A percentile compares a stretch with the other conserved stretches of the same genome.
Conservation (phyloP, 2,888 invertebrate genomes). For the Rhyacophila evoluta region DNA sequence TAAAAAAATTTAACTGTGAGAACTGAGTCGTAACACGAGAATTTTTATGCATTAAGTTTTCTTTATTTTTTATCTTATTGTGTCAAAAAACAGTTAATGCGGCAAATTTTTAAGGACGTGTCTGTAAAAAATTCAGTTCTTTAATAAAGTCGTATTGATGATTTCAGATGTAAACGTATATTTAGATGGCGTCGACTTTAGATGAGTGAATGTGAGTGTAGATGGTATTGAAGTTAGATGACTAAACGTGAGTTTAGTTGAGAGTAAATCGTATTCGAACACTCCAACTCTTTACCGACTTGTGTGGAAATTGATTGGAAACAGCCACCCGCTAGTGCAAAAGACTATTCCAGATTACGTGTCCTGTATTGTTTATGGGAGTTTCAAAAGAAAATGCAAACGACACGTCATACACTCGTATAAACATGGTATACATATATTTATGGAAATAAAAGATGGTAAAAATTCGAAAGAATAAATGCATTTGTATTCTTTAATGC, state of each 20-base stretch:
- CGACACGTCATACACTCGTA: background rate
- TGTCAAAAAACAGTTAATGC: background rate
- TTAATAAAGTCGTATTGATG: background rate
- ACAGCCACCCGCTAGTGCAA: constrained; percentile 25
- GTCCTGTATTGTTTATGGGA: constrained; percentile 41
- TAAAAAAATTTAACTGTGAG: background rate
- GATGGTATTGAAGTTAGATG: too few species aligned
- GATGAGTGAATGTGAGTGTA: too few species aligned
- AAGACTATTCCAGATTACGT: constrained; percentile 40
- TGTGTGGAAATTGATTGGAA: constrained; percentile 40
- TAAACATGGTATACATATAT: too few species aligned
- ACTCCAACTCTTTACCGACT: background rate
- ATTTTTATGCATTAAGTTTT: background rate
- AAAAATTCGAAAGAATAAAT: too few species aligned
- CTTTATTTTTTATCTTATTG: background rate
- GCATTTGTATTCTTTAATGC: too few species aligned
- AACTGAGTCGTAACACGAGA: background rate
- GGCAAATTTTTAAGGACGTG: background rate
- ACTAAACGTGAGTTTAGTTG: too few species aligned
- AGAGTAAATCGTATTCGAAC: too few species aligned
- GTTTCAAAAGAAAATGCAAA: constrained; percentile 1
- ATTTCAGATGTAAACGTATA: too few species aligned
- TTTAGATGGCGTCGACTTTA: too few species aligned
- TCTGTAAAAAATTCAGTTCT: background rate
- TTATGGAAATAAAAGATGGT: too few species aligned